Evolutionary conservation across 1,140 invertebrate species (phyloP), one percentile per base, ranked within the genome.

Genomic region (Leptinotarsa texana): DNA sequence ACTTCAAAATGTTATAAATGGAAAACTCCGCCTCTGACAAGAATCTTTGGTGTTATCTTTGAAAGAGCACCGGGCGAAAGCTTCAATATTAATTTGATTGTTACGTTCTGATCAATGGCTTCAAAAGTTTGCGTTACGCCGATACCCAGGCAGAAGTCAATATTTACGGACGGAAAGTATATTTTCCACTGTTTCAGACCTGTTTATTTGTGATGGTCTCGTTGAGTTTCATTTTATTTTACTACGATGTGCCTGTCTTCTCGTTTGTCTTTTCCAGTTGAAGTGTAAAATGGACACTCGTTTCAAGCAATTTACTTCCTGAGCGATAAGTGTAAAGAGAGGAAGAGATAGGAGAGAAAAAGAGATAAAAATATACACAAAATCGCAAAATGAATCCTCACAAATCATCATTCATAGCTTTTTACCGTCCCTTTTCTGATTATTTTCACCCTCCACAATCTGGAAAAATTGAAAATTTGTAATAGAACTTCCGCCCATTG

Each of bases 51-150:
- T 57, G 51, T 57, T 57, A 57, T 57, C 51, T 57, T 57, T 57
- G 51, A 57, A 57, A 57, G 15, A 17, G 51, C n/a, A 17, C 51
- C 51, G 2, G 13, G n/a, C 51, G n/a, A 57, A 18, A 15, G 4
- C n/a, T 57, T 57, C 51, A 57, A 57, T 57, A 57, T 57, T 57
- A 57, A 57, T 57, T 57, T 57, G 51, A 57, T 57, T 57, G 51
- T 57, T 57, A 57, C 13, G 51, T 57, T 57, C 51, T 57, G 51
- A 57, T 57, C 15, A 57, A 57, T 57, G 15, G 1, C 17, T 57
- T 57, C 51, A 18, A 57, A 57, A 57, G 51, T 57, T 57, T 57
- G 51, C 15, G n/a, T 57, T 57, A 57, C 51, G 51, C 51, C 51
- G 13, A 57, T 57, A 57, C n/a, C 51, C 17, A 57, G 15, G 51